A percentile compares a stretch with the other conserved stretches of the same genome.
phyloP scores from a whole-genome alignment of 2,113 vertebrate species.

The Syrmaticus mikado region DNA sequence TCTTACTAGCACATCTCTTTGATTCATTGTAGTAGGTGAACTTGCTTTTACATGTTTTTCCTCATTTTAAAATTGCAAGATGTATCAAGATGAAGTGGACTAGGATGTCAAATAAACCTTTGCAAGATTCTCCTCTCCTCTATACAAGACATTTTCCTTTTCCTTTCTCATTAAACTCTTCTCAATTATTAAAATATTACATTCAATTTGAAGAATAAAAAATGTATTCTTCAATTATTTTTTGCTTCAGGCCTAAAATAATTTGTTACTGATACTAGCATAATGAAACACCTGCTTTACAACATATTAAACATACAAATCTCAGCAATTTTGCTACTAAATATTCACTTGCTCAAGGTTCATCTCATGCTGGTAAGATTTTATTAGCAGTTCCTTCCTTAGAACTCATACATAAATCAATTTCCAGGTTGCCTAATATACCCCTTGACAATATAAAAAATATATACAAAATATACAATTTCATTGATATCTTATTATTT shows the following conservation, averaged over 20 bases:
- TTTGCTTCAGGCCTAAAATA: not conserved
- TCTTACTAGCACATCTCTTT: not conserved
- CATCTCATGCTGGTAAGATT: not conserved
- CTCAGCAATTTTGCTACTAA: not conserved
- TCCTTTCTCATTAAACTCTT: not conserved
- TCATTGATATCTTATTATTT: not conserved
- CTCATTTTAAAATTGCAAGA: not conserved
- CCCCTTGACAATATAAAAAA: not conserved
- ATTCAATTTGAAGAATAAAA: not conserved
- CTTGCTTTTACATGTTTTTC: not conserved
- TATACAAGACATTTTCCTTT: not conserved
- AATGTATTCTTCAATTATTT: not conserved
- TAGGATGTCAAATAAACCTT: not conserved
- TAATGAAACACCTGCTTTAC: not conserved
- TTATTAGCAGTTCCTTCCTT: conserved; percentile 7
- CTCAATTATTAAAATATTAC: not conserved
- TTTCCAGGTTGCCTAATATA: not conserved
- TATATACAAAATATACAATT: not conserved
- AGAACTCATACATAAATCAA: not conserved
- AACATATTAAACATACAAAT: not conserved
- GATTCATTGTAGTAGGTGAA: not conserved
- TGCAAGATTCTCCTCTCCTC: not conserved
- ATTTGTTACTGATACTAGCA: not conserved
- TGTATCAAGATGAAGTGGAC: not conserved
- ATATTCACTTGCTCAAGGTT: not conserved